These are phyloP conservation scores for Lacerta viridis DNA, from an alignment of 2,797 vertebrate species.

Conservation along the genomic window DNA sequence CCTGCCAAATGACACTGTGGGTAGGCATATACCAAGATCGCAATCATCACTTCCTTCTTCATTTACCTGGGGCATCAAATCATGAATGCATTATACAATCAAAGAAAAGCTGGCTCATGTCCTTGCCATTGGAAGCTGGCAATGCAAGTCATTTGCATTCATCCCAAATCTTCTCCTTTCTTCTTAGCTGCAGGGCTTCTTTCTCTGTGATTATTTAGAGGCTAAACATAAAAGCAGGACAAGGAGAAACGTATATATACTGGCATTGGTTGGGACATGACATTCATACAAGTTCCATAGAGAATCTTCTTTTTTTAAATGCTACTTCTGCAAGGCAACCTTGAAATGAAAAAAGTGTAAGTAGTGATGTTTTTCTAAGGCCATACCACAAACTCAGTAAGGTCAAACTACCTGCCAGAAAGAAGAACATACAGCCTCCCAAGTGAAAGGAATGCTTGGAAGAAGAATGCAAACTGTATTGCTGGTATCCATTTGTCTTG, in stretches of 20 bases:
- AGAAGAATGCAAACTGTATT: not conserved
- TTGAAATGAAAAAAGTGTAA: not conserved
- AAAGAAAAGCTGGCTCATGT: slow-evolving; percentile 13
- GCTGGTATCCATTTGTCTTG: no score
- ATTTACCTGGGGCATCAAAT: not conserved
- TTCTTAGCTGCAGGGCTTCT: not conserved
- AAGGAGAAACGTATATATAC: not conserved
- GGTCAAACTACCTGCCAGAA: slow-evolving; percentile 22
- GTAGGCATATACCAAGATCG: no score
- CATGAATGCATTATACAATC: not conserved
- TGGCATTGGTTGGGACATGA: accelerated
- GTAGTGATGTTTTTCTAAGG: not conserved
- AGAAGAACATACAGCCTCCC: not conserved
- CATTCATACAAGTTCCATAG: slow-evolving; percentile 4
- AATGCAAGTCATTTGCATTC: not conserved
- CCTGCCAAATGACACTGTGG: no score
- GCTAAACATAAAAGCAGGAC: not conserved
- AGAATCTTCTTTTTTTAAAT: not conserved
- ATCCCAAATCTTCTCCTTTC: not conserved
- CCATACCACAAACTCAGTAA: not conserved
- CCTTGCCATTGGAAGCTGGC: not conserved
- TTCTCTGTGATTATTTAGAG: not conserved
- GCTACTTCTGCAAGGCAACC: not conserved
- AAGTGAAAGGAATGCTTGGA: not conserved
- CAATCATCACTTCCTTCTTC: no score